Conservation (phyloP, 2,888 invertebrate genomes). For the Leucophenga maculata region DNA sequence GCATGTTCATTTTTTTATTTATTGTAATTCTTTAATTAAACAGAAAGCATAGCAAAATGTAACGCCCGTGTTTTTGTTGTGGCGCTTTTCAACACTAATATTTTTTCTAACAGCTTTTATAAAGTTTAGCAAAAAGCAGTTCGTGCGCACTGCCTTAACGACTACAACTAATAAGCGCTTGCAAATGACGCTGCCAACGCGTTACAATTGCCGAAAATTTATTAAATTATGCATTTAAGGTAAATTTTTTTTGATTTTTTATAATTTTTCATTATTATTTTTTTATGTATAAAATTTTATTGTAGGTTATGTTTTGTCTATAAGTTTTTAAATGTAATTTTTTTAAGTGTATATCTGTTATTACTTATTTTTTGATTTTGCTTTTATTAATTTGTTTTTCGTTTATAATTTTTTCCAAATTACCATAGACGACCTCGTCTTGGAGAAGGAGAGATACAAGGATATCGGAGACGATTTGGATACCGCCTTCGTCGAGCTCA, state of each 20-base stretch:
- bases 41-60: slow-evolving; percentile 34
- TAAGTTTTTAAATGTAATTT: slow-evolving; percentile 25
- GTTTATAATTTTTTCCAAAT: neutral
- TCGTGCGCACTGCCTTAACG: slow-evolving; percentile 45
- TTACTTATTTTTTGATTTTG: slow-evolving; percentile 44
- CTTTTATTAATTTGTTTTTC: slow-evolving; percentile 30
- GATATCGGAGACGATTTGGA: slow-evolving; percentile 99
- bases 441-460: slow-evolving; percentile 99
- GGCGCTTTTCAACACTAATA: neutral
- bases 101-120: slow-evolving; percentile 43
- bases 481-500: slow-evolving; percentile 96
- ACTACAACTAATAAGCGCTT: slow-evolving; percentile 9
- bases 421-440: slow-evolving; percentile 88
- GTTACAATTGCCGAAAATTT: neutral
- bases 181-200: slow-evolving; percentile 2
- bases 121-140: too few species aligned
- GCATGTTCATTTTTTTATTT: slow-evolving; percentile 38
- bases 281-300: slow-evolving; percentile 22
- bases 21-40: too few species aligned
- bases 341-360: slow-evolving; percentile 33
- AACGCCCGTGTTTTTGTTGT: slow-evolving; percentile 34
- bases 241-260: slow-evolving; percentile 38
- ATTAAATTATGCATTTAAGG: slow-evolving; percentile 24
- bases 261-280: too few species aligned
- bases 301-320: slow-evolving; percentile 26